phyloP scores from a whole-genome alignment of 2,797 vertebrate species.

The Sparus aurata region DNA sequence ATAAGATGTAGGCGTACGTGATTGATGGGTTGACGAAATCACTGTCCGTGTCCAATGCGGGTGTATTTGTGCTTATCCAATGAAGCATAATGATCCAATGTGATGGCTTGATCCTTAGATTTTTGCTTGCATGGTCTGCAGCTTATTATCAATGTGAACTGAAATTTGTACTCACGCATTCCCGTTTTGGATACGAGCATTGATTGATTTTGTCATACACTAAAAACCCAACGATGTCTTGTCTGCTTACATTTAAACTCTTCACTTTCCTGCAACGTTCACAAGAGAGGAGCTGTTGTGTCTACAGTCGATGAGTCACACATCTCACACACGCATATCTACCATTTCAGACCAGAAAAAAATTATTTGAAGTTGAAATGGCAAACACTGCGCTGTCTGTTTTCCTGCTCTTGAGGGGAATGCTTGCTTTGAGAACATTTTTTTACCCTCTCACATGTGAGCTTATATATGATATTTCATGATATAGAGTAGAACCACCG shows the following conservation, averaged over 20 bases:
- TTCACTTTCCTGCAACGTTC: constrained; percentile 4
- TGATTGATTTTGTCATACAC: not conserved
- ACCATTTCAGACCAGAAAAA: not conserved
- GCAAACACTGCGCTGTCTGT: not conserved
- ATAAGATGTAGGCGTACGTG: constrained; percentile 25
- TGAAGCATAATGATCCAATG: constrained; percentile 17
- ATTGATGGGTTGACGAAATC: constrained; percentile 40
- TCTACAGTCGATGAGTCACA: not conserved
- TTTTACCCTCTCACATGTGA: not conserved
- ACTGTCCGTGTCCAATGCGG: not conserved
- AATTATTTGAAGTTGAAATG: not conserved
- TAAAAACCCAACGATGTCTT: not conserved
- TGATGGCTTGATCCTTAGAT: constrained; percentile 1
- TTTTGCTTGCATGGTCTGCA: not conserved
- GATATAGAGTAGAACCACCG: not conserved
- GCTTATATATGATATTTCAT: constrained; percentile 3
- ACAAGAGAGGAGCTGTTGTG: not conserved
- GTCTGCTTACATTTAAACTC: not conserved
- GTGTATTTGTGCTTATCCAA: not conserved
- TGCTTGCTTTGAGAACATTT: not conserved
- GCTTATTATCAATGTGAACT: not conserved
- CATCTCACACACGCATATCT: not conserved
- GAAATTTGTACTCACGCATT: not conserved
- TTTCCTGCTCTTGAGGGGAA: not conserved
- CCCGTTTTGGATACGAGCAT: not conserved